Evolutionary conservation across 1,140 invertebrate species (phyloP).

Genomic region (Stegodyphus dumicola): DNA sequence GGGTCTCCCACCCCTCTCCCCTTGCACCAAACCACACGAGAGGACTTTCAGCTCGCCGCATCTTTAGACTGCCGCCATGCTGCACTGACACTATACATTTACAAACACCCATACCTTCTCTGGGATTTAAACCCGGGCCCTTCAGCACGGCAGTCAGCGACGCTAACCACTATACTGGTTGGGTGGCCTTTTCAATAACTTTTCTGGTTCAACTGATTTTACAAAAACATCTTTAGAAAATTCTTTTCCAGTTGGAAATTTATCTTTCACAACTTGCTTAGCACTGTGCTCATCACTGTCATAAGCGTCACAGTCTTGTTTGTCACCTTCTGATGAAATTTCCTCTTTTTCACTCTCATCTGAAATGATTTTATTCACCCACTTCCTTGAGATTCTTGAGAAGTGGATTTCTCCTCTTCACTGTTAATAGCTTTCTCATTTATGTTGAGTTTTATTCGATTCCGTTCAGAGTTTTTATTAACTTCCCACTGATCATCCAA

Average conservation of each 20-base stretch:
- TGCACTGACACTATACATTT: too few relatives aligned
- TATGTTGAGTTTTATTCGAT: conserved; percentile 22
- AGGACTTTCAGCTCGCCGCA: too few relatives aligned
- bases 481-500: conserved; percentile 46
- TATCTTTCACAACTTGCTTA: background rate
- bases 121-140: too few relatives aligned
- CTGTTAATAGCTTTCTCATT: conserved; percentile 40
- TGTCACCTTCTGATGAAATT: conserved; percentile 65
- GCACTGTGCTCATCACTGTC: conserved; percentile 10
- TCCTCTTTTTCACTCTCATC: conserved; percentile 72
- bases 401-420: conserved; percentile 33
- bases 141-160: too few relatives aligned
- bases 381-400: conserved; percentile 28
- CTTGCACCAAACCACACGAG: too few relatives aligned
- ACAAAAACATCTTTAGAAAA: background rate
- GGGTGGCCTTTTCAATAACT: background rate
- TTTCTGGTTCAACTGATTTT: background rate
- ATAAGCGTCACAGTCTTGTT: conserved; percentile 64
- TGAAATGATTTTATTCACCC: conserved; percentile 70
- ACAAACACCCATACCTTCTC: too few relatives aligned
- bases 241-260: background rate
- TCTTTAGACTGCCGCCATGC: too few relatives aligned
- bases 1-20: too few relatives aligned
- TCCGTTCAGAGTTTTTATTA: conserved; percentile 21
- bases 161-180: too few relatives aligned